Percentiles rank a stretch among this genome's conserved stretches.
Conservation (phyloP, 2,113 vertebrate species). For the Passer domesticus region DNA sequence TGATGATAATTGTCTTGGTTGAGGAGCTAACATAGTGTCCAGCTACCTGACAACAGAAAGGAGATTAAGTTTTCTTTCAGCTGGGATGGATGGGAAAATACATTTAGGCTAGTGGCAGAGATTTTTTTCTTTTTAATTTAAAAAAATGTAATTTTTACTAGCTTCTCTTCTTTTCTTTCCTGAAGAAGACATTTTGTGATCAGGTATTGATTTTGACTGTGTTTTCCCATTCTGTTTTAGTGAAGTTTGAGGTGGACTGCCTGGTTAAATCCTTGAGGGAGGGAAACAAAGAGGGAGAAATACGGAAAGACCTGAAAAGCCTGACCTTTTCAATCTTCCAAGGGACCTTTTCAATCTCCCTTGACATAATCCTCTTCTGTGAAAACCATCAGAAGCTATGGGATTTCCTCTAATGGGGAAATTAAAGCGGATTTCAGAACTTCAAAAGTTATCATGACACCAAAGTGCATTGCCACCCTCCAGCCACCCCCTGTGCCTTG, state of each 20-base stretch:
- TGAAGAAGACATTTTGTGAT: neutral
- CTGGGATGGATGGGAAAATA: neutral
- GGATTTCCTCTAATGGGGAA: neutral
- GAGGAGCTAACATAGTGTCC: neutral
- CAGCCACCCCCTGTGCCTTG: fast-evolving
- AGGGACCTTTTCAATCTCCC: neutral
- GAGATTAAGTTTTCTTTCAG: neutral
- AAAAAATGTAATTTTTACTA: neutral
- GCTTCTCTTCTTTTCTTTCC: fast-evolving
- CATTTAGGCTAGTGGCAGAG: neutral
- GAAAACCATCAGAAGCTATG: neutral
- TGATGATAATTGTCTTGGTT: neutral
- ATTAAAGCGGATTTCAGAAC: conserved; percentile 6
- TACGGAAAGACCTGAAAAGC: neutral
- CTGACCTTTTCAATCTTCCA: conserved; percentile 9
- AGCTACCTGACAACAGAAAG: neutral
- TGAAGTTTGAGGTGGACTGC: neutral
- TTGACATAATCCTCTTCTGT: neutral
- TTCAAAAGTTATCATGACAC: neutral
- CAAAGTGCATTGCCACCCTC: neutral
- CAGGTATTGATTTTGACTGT: neutral
- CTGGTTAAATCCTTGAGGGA: neutral
- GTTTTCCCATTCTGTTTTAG: neutral
- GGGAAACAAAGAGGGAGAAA: neutral
- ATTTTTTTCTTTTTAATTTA: neutral